Percentiles rank a stretch among this genome's conserved stretches.
These are phyloP conservation scores for Silurus glanis DNA, from an alignment of 2,113 vertebrate species.

Conservation along the genomic window DNA sequence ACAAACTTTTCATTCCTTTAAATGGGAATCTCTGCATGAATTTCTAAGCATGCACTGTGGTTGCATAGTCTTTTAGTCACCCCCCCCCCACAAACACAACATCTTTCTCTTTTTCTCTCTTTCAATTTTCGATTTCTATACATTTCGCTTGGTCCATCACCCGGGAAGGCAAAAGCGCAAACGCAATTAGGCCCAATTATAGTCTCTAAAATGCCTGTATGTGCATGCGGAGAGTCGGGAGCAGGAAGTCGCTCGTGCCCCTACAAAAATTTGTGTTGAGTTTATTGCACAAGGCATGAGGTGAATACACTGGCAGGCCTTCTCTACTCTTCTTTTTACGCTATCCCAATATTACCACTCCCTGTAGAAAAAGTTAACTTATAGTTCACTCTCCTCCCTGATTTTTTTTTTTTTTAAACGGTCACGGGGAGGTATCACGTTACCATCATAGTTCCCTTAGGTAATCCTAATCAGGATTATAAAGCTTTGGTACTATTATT, in stretches of 20 bases:
- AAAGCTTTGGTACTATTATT: slow-evolving; percentile 50
- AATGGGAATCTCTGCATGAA: slow-evolving; percentile 39
- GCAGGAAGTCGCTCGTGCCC: neutral
- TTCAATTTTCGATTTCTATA: slow-evolving; percentile 44
- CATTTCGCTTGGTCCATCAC: slow-evolving; percentile 42
- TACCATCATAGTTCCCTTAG: slow-evolving; percentile 31
- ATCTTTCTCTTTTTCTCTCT: slow-evolving; percentile 31
- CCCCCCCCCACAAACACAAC: no score
- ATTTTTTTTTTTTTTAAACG: slow-evolving; percentile 26
- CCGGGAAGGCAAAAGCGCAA: slow-evolving; percentile 32
- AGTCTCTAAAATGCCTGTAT: slow-evolving; percentile 32
- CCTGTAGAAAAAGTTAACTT: slow-evolving; percentile 47
- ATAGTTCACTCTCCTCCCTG: slow-evolving; percentile 53
- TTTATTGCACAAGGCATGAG: neutral
- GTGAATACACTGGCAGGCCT: slow-evolving; percentile 12
- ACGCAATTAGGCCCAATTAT: slow-evolving; percentile 50
- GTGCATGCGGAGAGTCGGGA: neutral
- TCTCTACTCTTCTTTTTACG: slow-evolving; percentile 55
- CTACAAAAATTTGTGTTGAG: neutral
- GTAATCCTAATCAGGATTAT: slow-evolving; percentile 51
- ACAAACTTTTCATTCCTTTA: slow-evolving; percentile 34
- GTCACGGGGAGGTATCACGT: neutral
- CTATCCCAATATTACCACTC: slow-evolving; percentile 59
- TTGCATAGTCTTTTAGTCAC: slow-evolving; percentile 41
- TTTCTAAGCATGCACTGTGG: neutral